Evolutionary conservation across 1,140 invertebrate species (phyloP).

Genomic region (Apocrypta bakeri): DNA sequence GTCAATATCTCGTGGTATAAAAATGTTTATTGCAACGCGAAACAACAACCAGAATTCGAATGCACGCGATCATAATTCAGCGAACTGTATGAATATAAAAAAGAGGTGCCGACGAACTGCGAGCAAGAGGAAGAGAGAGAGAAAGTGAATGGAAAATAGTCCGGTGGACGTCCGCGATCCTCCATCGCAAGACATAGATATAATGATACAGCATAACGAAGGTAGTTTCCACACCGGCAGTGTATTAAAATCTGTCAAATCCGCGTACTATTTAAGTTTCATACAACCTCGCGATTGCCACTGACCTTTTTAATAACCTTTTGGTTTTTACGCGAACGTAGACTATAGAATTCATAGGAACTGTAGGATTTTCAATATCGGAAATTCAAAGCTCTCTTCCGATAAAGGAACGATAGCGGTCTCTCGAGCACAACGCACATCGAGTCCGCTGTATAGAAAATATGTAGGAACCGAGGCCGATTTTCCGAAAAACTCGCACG

Average conservation of each 20-base stretch:
- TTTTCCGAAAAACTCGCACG: not conserved
- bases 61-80: not conserved
- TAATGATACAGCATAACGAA: not conserved
- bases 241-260: too few species aligned
- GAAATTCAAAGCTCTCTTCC: too few species aligned
- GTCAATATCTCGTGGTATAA: not conserved
- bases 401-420: too few species aligned
- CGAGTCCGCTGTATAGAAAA: too few species aligned
- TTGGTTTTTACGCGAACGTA: too few species aligned
- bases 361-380: too few species aligned
- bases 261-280: too few species aligned
- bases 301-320: too few species aligned
- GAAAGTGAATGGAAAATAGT: constrained; percentile 1
- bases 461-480: too few species aligned
- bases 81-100: not conserved
- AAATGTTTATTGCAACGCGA: not conserved
- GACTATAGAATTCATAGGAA: too few species aligned
- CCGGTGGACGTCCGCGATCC: not conserved
- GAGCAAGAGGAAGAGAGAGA: not conserved
- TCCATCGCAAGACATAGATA: not conserved
- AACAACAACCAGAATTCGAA: not conserved
- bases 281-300: too few species aligned
- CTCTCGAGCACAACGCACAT: too few species aligned
- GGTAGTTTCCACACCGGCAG: not conserved
- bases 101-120: constrained; percentile 17